Evolutionary conservation across 2,113 vertebrate genomes (phyloP).

Genomic region (Lophotis ruficrista): DNA sequence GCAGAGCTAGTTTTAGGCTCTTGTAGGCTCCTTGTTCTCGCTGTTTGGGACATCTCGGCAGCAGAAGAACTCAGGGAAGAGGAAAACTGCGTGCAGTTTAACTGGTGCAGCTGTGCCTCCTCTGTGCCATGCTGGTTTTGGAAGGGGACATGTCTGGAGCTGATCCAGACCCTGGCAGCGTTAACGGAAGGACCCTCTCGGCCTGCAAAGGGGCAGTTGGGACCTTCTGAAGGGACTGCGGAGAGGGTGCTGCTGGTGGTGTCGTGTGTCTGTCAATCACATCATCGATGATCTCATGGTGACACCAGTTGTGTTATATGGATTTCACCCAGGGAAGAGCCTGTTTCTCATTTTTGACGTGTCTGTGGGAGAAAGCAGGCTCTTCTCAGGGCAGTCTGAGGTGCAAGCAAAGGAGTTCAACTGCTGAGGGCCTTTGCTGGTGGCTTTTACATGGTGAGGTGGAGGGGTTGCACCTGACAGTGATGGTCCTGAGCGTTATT

Average conservation of each 20-base stretch:
- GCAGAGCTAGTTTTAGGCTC: not conserved
- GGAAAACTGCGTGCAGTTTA: not conserved
- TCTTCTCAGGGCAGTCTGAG: not conserved
- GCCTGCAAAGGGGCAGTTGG: fast-evolving
- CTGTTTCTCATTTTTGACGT: not conserved
- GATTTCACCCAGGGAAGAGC: not conserved
- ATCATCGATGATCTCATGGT: fast-evolving
- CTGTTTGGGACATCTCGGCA: not conserved
- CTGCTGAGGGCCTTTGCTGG: not conserved
- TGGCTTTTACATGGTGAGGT: not conserved
- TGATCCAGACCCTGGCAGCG: not conserved
- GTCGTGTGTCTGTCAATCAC: not conserved
- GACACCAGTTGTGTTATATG: fast-evolving
- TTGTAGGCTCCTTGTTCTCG: not conserved
- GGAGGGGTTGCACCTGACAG: not conserved
- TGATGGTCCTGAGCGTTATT: not conserved
- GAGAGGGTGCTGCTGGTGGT: not conserved
- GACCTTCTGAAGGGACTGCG: not conserved
- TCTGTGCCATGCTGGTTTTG: not conserved
- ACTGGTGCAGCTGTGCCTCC: not conserved
- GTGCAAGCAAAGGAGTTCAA: not conserved
- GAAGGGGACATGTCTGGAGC: not conserved
- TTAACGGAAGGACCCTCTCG: not conserved
- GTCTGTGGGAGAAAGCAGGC: not conserved
- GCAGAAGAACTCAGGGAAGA: not conserved